phyloP scores from a whole-genome alignment of 2,113 vertebrate genomes.

The Cygnus atratus region DNA sequence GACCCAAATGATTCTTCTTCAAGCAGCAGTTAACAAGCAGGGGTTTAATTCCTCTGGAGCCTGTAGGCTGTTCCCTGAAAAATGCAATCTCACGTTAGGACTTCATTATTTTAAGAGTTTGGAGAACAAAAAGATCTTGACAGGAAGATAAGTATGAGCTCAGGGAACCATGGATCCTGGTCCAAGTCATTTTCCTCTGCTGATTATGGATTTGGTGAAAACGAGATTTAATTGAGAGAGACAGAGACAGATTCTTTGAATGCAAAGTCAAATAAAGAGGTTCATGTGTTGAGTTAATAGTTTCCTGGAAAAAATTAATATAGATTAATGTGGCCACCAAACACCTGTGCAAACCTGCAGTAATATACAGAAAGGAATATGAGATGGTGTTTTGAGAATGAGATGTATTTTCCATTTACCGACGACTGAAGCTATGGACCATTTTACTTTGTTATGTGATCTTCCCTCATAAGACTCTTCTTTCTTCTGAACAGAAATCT shows the following conservation, averaged over 20 bases:
- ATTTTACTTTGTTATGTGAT: background rate
- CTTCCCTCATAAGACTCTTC: background rate
- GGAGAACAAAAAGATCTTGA: slow-evolving; percentile 6
- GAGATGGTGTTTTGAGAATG: background rate
- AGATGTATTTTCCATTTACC: background rate
- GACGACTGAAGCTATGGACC: background rate
- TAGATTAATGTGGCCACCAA: background rate
- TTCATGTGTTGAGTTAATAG: background rate
- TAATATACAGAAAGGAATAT: background rate
- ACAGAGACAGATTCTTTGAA: background rate
- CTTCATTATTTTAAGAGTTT: background rate
- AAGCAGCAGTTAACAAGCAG: background rate
- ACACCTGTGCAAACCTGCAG: background rate
- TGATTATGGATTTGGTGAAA: background rate
- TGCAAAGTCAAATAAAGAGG: background rate
- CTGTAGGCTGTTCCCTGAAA: background rate
- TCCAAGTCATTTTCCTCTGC: background rate
- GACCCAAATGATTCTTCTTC: background rate
- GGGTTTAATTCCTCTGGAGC: background rate
- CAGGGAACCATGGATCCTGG: background rate
- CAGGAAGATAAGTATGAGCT: background rate
- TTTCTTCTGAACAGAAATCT: background rate
- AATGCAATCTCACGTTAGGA: background rate
- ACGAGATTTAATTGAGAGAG: background rate
- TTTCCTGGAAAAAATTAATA: background rate